Conservation (phyloP, 2,113 vertebrate genomes). For the western clawed frog (Xenopus tropicalis) region UCB_Xtro_10.0 CM004445.2:112508001-112508500, state of each 20-base stretch:
- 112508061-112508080: not conserved
- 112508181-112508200: not conserved
- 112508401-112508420: too few species aligned
- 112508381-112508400: too few species aligned
- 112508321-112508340: conserved; percentile 25
- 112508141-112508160: not conserved
- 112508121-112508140: not conserved
- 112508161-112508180: not conserved
- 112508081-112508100: not conserved
- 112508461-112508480: too few species aligned
- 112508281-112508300: too few species aligned
- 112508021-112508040: not conserved
- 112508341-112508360: not conserved
- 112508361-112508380: too few species aligned
- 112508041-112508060: not conserved
- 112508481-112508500: too few species aligned
- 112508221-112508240: not conserved
- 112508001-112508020: not conserved
- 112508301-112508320: not conserved
- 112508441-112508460: too few species aligned
- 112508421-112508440: too few species aligned
- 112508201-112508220: not conserved
- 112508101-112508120: not conserved
- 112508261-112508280: too few species aligned
- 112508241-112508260: too few species aligned